phyloP scores from a whole-genome alignment of 2,888 invertebrate genomes.

The Euproctis similis region DNA sequence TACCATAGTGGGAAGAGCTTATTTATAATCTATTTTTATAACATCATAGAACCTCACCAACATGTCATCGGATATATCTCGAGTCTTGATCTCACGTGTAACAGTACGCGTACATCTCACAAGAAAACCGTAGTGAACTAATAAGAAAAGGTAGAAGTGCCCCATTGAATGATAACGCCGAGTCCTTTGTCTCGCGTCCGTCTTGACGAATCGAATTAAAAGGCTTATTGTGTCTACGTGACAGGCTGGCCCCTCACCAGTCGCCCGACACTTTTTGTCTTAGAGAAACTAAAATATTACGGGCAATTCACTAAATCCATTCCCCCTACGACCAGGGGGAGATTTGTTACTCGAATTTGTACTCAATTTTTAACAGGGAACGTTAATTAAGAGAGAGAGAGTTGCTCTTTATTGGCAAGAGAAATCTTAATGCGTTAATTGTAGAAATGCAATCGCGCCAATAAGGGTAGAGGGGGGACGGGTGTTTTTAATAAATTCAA shows the following conservation, averaged over 20 bases:
- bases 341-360: slow-evolving; percentile 72
- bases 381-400: slow-evolving; percentile 73
- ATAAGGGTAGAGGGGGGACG: too few species aligned
- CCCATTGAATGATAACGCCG: slow-evolving; percentile 75
- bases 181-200: slow-evolving; percentile 71
- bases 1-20: too few species aligned
- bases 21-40: too few species aligned
- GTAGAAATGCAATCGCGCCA: slow-evolving; percentile 75
- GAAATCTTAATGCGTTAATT: slow-evolving; percentile 74
- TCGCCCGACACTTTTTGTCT: slow-evolving; percentile 63
- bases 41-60: neutral
- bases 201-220: slow-evolving; percentile 76
- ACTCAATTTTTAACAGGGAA: slow-evolving; percentile 74
- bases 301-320: slow-evolving; percentile 70
- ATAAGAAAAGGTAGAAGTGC: slow-evolving; percentile 75
- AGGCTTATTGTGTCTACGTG: slow-evolving; percentile 77
- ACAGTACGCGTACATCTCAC: slow-evolving; percentile 43
- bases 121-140: slow-evolving; percentile 67
- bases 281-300: slow-evolving; percentile 75
- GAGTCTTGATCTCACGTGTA: slow-evolving; percentile 29
- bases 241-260: slow-evolving; percentile 54
- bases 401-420: slow-evolving; percentile 69
- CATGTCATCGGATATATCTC: slow-evolving; percentile 23
- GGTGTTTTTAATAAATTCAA: slow-evolving; percentile 65
- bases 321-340: slow-evolving; percentile 41